Conservation (phyloP, 2,797 vertebrate species). For the Chelon auratus region DNA sequence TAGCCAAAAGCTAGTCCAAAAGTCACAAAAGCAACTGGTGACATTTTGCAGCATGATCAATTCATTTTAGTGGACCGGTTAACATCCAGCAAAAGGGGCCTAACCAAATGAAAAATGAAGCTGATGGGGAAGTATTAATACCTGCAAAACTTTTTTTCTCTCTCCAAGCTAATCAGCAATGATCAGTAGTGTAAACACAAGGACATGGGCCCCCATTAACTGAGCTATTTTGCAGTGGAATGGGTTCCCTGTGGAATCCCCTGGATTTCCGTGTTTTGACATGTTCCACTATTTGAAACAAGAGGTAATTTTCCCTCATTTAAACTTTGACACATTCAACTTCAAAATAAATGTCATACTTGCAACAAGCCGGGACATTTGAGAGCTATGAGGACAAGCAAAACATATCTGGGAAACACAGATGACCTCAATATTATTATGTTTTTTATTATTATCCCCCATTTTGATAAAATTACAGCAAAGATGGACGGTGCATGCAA, state of each 20-base stretch:
- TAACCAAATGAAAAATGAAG: not conserved
- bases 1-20: not conserved
- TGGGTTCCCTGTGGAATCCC: too few species aligned
- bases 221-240: too few species aligned
- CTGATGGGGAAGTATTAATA: too few species aligned
- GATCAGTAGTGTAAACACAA: not conserved
- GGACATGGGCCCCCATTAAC: too few species aligned
- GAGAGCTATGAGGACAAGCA: not conserved
- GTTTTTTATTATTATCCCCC: too few species aligned
- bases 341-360: not conserved
- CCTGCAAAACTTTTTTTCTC: too few species aligned
- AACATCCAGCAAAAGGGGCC: not conserved
- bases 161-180: not conserved
- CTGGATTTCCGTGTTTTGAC: too few species aligned
- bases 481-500: not conserved
- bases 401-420: not conserved
- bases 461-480: too few species aligned
- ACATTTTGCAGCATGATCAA: not conserved
- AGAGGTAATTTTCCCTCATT: not conserved
- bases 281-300: not conserved
- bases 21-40: not conserved
- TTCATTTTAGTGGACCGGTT: not conserved
- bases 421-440: slow-evolving; percentile 1
- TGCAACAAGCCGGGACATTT: not conserved
- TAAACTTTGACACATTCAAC: not conserved